Percentiles rank a stretch among this genome's conserved stretches.
phyloP scores from a whole-genome alignment of 2,797 vertebrate species.

The Austrolebias charrua region DNA sequence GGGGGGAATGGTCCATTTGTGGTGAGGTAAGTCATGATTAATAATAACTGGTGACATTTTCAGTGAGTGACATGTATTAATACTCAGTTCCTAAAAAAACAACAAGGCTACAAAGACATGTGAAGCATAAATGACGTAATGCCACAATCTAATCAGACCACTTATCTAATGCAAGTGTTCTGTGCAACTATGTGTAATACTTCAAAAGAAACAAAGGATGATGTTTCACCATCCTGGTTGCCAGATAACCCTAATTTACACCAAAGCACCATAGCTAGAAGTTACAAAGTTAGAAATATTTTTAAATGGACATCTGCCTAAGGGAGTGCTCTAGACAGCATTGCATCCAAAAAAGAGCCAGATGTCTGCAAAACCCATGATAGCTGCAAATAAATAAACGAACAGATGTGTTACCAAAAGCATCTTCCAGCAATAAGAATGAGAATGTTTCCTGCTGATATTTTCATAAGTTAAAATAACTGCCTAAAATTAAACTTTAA shows the following conservation, averaged over 20 bases:
- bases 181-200: conserved; percentile 29
- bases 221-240: conserved; percentile 24
- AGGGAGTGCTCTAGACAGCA: conserved; percentile 33
- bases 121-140: conserved; percentile 10
- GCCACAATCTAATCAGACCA: conserved; percentile 15
- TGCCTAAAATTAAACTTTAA: conserved; percentile 12
- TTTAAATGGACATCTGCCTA: conserved; percentile 34
- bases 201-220: conserved; percentile 33
- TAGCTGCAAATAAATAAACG: conserved; percentile 35
- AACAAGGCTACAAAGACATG: conserved; percentile 19
- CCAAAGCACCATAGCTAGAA: conserved; percentile 20
- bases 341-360: conserved; percentile 44
- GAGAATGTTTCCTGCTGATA: conserved; percentile 17
- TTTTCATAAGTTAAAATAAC: conserved; percentile 20
- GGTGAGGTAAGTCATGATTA: conserved; percentile 19
- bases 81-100: conserved; percentile 18
- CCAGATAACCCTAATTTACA: conserved; percentile 38
- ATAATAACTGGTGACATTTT: not conserved
- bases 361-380: conserved; percentile 42
- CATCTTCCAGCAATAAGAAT: not conserved
- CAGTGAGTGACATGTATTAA: conserved; percentile 16
- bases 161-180: conserved; percentile 24
- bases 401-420: conserved; percentile 34
- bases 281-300: conserved; percentile 24
- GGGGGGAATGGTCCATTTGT: not conserved